Evolutionary conservation across 2,113 vertebrate species (phyloP).

Genomic region (Aspiorhynchus laticeps): DNA sequence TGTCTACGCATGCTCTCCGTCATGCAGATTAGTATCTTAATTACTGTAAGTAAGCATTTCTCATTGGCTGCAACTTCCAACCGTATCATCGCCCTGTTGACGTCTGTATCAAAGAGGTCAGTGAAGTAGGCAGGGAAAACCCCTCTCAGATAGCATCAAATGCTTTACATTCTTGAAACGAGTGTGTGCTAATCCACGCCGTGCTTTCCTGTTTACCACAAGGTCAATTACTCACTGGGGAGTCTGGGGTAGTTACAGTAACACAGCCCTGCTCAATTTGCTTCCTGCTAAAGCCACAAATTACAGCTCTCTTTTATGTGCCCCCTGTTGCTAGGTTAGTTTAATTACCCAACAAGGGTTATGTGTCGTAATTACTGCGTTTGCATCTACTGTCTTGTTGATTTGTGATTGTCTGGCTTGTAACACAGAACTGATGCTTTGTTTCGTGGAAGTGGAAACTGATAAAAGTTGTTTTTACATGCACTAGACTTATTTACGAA

Average conservation of each 20-base stretch:
- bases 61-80: background rate
- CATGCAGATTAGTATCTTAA: conserved; percentile 20
- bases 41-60: background rate
- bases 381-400: conserved; percentile 55
- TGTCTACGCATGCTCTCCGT: conserved; percentile 32
- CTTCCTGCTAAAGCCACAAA: conserved; percentile 61
- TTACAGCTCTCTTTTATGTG: conserved; percentile 61
- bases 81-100: background rate
- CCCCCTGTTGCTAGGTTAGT: conserved; percentile 61
- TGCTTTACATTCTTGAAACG: background rate
- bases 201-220: conserved; percentile 28
- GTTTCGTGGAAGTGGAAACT: background rate
- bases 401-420: conserved; percentile 32
- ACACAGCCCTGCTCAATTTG: conserved; percentile 48
- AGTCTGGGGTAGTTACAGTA: conserved; percentile 36
- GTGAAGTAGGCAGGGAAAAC: conserved; percentile 6
- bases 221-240: conserved; percentile 46
- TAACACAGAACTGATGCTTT: background rate
- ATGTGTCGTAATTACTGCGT: conserved; percentile 61
- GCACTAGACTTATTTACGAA: background rate
- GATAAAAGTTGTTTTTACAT: background rate
- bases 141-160: background rate
- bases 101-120: background rate
- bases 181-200: background rate
- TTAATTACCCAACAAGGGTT: conserved; percentile 62